phyloP scores from a whole-genome alignment of 2,888 invertebrate species.

The Yponomeuta sedellus region DNA sequence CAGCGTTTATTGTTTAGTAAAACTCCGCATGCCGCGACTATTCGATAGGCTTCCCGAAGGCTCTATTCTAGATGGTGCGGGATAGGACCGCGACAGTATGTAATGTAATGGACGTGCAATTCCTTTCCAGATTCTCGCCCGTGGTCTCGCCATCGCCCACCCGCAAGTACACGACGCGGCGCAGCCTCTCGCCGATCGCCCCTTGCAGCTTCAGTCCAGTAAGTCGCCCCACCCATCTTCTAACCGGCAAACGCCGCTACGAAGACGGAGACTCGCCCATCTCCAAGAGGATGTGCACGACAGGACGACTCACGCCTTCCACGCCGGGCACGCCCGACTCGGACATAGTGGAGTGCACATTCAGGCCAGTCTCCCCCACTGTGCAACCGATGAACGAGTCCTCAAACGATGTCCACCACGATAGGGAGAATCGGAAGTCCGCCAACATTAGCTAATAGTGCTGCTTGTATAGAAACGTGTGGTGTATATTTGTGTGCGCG shows the following conservation, averaged over 20 bases:
- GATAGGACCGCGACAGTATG: too few species aligned
- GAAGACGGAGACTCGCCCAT: slow-evolving; percentile 76
- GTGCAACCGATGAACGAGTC: slow-evolving; percentile 51
- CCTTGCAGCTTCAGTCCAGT: slow-evolving; percentile 84
- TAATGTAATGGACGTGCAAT: not conserved
- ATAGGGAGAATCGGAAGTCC: slow-evolving; percentile 47
- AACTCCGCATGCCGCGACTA: too few species aligned
- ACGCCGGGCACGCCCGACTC: slow-evolving; percentile 67
- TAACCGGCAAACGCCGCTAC: slow-evolving; percentile 78
- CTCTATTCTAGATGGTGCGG: too few species aligned
- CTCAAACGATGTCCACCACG: slow-evolving; percentile 33
- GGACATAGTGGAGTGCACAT: slow-evolving; percentile 66
- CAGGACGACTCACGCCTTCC: slow-evolving; percentile 50
- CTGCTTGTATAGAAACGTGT: not conserved
- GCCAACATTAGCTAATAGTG: slow-evolving; percentile 65
- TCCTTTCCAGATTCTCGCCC: slow-evolving; percentile 64
- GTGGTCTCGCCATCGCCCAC: slow-evolving; percentile 90
- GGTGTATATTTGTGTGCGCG: not conserved
- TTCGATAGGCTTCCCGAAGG: too few species aligned
- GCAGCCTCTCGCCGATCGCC: slow-evolving; percentile 92
- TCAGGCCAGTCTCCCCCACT: slow-evolving; percentile 67
- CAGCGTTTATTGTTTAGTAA: too few species aligned
- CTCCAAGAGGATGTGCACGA: slow-evolving; percentile 60
- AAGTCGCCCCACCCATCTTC: slow-evolving; percentile 65
- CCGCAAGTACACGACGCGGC: slow-evolving; percentile 86